phyloP scores from a whole-genome alignment of 2,113 vertebrate species.

The Talpa occidentalis region DNA sequence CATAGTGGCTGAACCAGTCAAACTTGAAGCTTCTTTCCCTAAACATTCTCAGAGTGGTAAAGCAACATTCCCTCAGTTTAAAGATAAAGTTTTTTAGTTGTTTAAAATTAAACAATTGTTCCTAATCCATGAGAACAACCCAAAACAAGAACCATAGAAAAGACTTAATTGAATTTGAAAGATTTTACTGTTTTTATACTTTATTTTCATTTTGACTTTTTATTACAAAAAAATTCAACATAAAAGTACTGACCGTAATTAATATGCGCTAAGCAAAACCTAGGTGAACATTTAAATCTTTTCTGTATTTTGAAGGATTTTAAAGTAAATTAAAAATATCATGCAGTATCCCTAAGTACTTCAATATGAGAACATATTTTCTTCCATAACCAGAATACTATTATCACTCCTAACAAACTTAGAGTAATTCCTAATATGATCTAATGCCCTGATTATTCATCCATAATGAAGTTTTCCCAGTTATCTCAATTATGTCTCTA shows the following conservation, averaged over 20 bases:
- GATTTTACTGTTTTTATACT: background rate
- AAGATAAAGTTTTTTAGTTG: background rate
- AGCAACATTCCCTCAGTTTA: background rate
- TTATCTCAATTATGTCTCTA: background rate
- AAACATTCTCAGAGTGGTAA: too few species aligned
- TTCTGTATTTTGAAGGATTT: background rate
- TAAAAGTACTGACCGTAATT: background rate
- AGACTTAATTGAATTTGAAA: background rate
- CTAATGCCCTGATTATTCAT: background rate
- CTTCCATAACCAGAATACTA: background rate
- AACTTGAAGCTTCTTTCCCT: background rate
- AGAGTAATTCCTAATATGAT: background rate
- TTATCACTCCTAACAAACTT: background rate
- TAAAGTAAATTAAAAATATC: background rate
- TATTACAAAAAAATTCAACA: background rate
- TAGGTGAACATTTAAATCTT: background rate
- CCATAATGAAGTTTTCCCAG: background rate
- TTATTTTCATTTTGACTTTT: slow-evolving; percentile 33
- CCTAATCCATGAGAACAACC: background rate
- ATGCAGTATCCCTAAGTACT: background rate
- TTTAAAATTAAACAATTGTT: too few species aligned
- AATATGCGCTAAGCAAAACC: background rate
- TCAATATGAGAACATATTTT: slow-evolving; percentile 32
- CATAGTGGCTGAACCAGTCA: background rate
- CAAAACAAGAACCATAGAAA: background rate